Base-by-base conservation (phyloP, 2,797 vertebrate genomes). In the Manis pentadactyla region DNA sequence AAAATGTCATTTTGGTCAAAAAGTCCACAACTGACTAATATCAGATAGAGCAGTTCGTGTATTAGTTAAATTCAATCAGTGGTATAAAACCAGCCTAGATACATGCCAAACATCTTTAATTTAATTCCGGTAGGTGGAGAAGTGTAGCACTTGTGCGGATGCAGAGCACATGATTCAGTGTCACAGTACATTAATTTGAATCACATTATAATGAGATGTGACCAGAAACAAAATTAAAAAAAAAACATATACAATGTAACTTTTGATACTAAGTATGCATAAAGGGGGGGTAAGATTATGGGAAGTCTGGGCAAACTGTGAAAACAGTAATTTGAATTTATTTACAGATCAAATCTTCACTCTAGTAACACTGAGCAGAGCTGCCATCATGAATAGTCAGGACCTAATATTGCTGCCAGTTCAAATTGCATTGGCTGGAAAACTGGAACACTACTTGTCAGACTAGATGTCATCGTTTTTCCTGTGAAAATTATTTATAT, bases 291-390 rank as follows among this genome's bases (percentile, higher is more conserved):
- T 23, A 17, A 87, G 85, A 91, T 92, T 84, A 75, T 63, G 59
- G 25, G 25, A 74, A 96, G 15, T 68, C 82, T 87, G 15, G 39
- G 42, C 5, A 96, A 74, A 63, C 4, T 82, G n/a, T 75, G 49
- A 96, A 94, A 59, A 42, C 23, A 95, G 14, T 87, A 61, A 94
- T 96, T 94, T 93, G 29, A 94, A 95, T 97, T 85, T 93, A 82
- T 93, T 95, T 97, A 94, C 42, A 95, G 74, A 84, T 81, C 34
- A 93, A 88, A 91, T 95, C 49, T 86, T 94, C 39, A 75, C n/a
- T 95, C 23, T 34, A 17, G 37, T 93, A 93, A 92, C 66, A 84
- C 31, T 78, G 46, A 34, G 25, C 49, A 94, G 83, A 92, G 17
- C 55, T 75, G 49, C 63, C 84, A 46, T 86, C 37, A 79, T 86